These are phyloP conservation scores for Chymomyza caudatula DNA, from an alignment of 2,888 invertebrate species.

Conservation along the genomic window DNA sequence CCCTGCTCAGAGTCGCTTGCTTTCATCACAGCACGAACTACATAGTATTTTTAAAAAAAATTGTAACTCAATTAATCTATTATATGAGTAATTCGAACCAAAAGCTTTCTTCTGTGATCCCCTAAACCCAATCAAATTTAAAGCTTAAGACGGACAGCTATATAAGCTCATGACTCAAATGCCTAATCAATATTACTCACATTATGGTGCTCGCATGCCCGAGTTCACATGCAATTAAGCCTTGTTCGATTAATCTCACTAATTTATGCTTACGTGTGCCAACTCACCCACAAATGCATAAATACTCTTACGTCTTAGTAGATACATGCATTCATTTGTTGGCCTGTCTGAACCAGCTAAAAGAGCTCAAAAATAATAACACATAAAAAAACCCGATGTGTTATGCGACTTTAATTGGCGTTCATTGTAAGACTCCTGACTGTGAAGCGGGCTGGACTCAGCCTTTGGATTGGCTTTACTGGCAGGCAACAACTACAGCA, in stretches of 20 bases:
- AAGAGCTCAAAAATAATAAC: background rate
- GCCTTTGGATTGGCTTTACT: slow-evolving; percentile 1
- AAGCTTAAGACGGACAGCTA: background rate
- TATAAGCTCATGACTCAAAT: slow-evolving; percentile 37
- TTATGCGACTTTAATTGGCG: slow-evolving; percentile 69
- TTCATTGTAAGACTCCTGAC: slow-evolving; percentile 63
- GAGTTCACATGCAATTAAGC: slow-evolving; percentile 75
- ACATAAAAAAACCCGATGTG: slow-evolving; percentile 32
- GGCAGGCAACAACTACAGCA: background rate
- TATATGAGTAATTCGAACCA: no score
- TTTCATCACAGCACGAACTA: no score
- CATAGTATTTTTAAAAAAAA: no score
- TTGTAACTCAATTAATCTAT: no score
- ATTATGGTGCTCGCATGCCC: slow-evolving; percentile 37
- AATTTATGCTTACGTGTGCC: slow-evolving; percentile 77
- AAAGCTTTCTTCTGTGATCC: no score
- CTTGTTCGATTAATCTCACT: slow-evolving; percentile 78
- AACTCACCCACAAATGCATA: no score
- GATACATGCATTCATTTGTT: no score
- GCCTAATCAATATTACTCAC: slow-evolving; percentile 16
- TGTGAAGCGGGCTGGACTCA: slow-evolving; percentile 39
- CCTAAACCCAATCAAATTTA: no score
- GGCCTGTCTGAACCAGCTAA: slow-evolving; percentile 49
- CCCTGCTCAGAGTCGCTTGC: no score
- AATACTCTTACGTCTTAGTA: slow-evolving; percentile 30